phyloP scores from a whole-genome alignment of 2,113 vertebrate species.

The Cranoglanis bouderius region DNA sequence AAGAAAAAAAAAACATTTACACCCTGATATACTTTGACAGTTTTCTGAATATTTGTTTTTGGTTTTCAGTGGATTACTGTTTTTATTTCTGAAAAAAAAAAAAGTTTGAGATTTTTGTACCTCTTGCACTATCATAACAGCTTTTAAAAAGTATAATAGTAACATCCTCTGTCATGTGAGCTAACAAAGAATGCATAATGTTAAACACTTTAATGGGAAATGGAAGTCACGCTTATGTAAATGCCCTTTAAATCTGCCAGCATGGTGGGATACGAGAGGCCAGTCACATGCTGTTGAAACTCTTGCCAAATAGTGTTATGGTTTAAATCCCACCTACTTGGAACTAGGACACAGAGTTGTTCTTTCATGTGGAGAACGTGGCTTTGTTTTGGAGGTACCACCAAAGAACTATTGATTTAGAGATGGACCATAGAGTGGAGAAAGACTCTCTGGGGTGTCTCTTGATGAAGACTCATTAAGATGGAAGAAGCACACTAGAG shows the following conservation, averaged over 20 bases:
- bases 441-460: constrained; percentile 40
- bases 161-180: neutral
- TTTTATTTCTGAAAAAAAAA: neutral
- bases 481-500: constrained; percentile 45
- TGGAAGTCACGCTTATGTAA: constrained; percentile 36
- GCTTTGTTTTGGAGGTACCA: constrained; percentile 48
- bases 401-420: constrained; percentile 37
- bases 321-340: constrained; percentile 49
- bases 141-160: neutral
- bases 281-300: constrained; percentile 32
- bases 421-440: constrained; percentile 34
- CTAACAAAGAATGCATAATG: neutral
- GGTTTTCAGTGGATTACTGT: neutral
- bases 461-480: constrained; percentile 46
- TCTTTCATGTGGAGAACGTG: constrained; percentile 47
- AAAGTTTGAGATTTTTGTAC: neutral
- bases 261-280: constrained; percentile 33
- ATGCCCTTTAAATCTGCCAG: constrained; percentile 40
- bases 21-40: constrained; percentile 23
- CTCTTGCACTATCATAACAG: neutral
- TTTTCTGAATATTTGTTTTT: constrained; percentile 12
- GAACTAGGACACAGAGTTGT: constrained; percentile 48
- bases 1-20: constrained; percentile 36
- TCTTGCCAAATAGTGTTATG: constrained; percentile 37
- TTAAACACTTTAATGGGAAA: neutral